phyloP scores from a whole-genome alignment of 2,113 vertebrate species.

The Gadus macrocephalus region DNA sequence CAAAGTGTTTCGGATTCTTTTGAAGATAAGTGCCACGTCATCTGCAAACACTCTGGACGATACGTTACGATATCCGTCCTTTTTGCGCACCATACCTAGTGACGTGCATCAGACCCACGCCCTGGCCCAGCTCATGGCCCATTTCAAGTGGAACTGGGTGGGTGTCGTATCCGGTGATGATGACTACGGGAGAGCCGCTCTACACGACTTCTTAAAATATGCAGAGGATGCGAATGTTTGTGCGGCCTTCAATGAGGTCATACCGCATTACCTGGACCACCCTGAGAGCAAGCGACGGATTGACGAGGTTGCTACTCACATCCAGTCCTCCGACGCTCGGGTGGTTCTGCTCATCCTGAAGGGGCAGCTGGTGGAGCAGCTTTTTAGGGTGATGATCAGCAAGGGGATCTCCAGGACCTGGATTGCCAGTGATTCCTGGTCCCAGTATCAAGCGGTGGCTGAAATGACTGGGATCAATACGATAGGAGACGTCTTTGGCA shows the following conservation, averaged over 20 bases:
- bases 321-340: slow-evolving; percentile 32
- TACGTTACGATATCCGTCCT: slow-evolving; percentile 49
- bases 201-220: slow-evolving; percentile 40
- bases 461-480: slow-evolving; percentile 45
- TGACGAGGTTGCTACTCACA: slow-evolving; percentile 26
- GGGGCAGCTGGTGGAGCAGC: slow-evolving; percentile 38
- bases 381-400: slow-evolving; percentile 43
- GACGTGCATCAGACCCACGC: slow-evolving; percentile 58
- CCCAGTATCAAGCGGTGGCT: slow-evolving; percentile 30
- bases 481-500: slow-evolving; percentile 56
- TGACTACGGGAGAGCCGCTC: slow-evolving; percentile 52
- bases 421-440: slow-evolving; percentile 62
- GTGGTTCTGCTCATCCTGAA: slow-evolving; percentile 56
- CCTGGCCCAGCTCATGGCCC: slow-evolving; percentile 42
- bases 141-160: slow-evolving; percentile 58
- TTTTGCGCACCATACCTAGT: slow-evolving; percentile 59
- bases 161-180: slow-evolving; percentile 58
- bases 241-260: slow-evolving; percentile 38
- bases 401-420: slow-evolving; percentile 49
- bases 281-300: slow-evolving; percentile 14
- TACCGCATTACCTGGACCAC: slow-evolving; percentile 44
- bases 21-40: slow-evolving; percentile 56
- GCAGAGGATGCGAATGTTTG: slow-evolving; percentile 42
- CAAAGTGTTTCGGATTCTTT: background rate
- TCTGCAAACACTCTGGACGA: slow-evolving; percentile 53